Evolutionary conservation across 1,140 invertebrate genomes (phyloP).

Genomic region (Aporrectodea caliginosa): DNA sequence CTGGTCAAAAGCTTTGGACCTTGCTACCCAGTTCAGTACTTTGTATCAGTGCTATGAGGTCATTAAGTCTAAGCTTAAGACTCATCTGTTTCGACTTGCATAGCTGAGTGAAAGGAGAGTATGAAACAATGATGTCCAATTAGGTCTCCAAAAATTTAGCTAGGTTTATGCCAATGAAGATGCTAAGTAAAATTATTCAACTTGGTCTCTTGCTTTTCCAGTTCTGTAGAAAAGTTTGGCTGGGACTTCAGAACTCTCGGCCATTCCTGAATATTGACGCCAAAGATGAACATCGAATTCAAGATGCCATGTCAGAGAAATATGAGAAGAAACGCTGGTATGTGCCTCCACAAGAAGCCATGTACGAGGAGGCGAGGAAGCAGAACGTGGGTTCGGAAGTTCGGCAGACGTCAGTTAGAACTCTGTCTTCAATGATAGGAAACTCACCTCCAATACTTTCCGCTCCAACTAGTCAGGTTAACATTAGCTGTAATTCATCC

Average conservation of each 20-base stretch:
- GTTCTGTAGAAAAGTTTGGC: constrained; percentile 83
- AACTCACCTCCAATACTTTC: background rate
- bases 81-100: background rate
- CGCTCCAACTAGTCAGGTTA: background rate
- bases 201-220: constrained; percentile 39
- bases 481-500: too few species aligned
- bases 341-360: constrained; percentile 49
- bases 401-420: background rate
- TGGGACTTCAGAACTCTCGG: constrained; percentile 71
- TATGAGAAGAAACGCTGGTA: constrained; percentile 81
- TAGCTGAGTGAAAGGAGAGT: background rate
- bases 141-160: background rate
- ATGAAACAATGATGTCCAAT: background rate
- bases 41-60: background rate
- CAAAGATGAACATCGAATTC: constrained; percentile 82
- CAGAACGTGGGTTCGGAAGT: constrained; percentile 36
- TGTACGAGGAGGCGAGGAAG: constrained; percentile 48
- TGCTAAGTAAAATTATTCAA: too few species aligned
- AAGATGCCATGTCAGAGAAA: constrained; percentile 87
- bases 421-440: background rate
- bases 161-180: too few species aligned
- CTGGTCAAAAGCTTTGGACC: too few species aligned
- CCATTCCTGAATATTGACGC: constrained; percentile 55
- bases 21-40: background rate
- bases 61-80: background rate